A percentile compares a stretch with the other conserved stretches of the same genome.
Evolutionary conservation across 2,888 invertebrate species (phyloP).

Genomic region (Macroteleia sp.): DNA sequence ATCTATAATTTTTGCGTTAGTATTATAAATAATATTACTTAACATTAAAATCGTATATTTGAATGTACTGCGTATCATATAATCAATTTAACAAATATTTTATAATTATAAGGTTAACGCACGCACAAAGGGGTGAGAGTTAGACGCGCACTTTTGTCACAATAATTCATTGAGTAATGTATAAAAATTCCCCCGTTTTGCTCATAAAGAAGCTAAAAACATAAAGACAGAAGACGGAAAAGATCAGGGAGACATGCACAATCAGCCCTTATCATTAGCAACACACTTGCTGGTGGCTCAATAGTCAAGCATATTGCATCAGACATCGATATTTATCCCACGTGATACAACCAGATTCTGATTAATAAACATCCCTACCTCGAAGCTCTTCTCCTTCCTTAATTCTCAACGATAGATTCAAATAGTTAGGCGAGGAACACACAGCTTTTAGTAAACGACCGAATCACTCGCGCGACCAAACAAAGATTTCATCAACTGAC

Average conservation of each 20-base stretch:
- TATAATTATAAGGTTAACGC: slow-evolving; percentile 47
- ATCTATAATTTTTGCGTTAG: no score
- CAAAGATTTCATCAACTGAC: neutral
- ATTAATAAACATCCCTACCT: slow-evolving; percentile 76
- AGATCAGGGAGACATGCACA: slow-evolving; percentile 71
- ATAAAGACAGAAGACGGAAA: slow-evolving; percentile 69
- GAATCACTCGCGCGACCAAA: slow-evolving; percentile 55
- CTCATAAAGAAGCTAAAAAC: slow-evolving; percentile 38
- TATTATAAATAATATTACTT: no score
- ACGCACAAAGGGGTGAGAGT: slow-evolving; percentile 39
- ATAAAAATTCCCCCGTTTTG: slow-evolving; percentile 34
- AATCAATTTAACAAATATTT: slow-evolving; percentile 10
- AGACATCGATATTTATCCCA: slow-evolving; percentile 80
- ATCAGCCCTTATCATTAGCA: slow-evolving; percentile 76
- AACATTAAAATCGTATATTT: no score
- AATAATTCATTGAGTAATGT: slow-evolving; percentile 39
- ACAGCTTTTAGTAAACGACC: slow-evolving; percentile 63
- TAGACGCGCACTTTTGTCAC: slow-evolving; percentile 44
- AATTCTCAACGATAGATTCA: slow-evolving; percentile 66
- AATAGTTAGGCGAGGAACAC: slow-evolving; percentile 71
- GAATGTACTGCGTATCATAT: neutral
- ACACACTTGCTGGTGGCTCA: slow-evolving; percentile 76
- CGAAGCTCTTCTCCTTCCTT: slow-evolving; percentile 58
- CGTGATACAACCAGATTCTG: slow-evolving; percentile 73
- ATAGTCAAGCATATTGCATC: slow-evolving; percentile 78